phyloP scores from a whole-genome alignment of 2,113 vertebrate genomes.

The Ellobius talpinus region DNA sequence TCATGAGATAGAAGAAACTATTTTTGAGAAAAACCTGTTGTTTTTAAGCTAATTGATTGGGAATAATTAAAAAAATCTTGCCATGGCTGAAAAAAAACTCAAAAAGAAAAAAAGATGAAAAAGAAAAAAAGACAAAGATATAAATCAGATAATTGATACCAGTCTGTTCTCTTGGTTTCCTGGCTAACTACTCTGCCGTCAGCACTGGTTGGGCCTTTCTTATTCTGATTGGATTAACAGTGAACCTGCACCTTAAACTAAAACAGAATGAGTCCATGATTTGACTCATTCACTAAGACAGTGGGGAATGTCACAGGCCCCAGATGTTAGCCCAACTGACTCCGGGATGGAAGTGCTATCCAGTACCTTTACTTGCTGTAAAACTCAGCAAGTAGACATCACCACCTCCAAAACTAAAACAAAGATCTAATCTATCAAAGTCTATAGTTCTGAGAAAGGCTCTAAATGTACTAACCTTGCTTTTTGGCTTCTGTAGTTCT shows the following conservation, averaged over 20 bases:
- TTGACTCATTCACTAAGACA: not conserved
- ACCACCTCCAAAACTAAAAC: not conserved
- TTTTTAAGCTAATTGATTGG: not conserved
- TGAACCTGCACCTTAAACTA: not conserved
- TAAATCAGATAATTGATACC: not conserved
- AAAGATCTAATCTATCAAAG: not conserved
- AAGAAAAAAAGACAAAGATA: not conserved
- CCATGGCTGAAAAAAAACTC: not conserved
- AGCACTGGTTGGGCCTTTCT: not conserved
- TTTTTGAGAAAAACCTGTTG: not conserved
- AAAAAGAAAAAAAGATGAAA: not conserved
- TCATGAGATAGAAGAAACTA: not conserved
- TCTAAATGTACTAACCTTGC: not conserved
- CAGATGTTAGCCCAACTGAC: not conserved
- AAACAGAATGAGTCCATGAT: not conserved
- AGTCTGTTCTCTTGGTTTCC: not conserved
- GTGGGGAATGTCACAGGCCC: not conserved
- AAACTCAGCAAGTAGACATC: not conserved
- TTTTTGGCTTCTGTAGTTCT: not conserved
- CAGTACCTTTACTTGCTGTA: not conserved
- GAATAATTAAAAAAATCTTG: not conserved
- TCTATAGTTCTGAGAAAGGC: not conserved
- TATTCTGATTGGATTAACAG: not conserved
- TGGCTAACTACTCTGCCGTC: not conserved
- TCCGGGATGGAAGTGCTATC: not conserved